Conservation (phyloP, 1,140 invertebrate genomes). For the Drosophila nikananu region DNA sequence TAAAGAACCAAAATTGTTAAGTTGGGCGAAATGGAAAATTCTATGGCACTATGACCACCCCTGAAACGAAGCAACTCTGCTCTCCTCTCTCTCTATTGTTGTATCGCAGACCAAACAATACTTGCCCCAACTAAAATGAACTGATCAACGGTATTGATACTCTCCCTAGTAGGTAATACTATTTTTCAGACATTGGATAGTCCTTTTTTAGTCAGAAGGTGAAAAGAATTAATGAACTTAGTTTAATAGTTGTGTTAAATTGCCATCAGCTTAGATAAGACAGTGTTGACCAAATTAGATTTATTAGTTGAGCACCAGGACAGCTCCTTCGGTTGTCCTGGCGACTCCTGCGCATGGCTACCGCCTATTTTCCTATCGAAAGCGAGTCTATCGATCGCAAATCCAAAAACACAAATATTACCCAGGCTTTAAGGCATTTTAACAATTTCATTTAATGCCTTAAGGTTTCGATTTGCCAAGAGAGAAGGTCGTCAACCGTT, state of each 20-base stretch:
- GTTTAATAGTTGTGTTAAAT: background rate
- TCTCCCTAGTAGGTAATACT: background rate
- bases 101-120: background rate
- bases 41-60: background rate
- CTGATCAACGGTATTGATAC: slow-evolving; percentile 4
- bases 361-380: background rate
- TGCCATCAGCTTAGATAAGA: background rate
- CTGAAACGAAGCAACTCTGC: background rate
- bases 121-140: background rate
- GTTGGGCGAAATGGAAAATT: background rate
- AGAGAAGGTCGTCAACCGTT: slow-evolving; percentile 72
- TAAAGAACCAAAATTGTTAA: background rate
- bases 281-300: too few species aligned
- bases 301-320: too few species aligned
- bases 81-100: background rate
- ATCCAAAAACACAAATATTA: background rate
- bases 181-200: background rate
- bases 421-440: background rate
- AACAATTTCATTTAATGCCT: slow-evolving; percentile 13
- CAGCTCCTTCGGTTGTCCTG: background rate
- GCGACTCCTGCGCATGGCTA: background rate
- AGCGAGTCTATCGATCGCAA: background rate
- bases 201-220: background rate
- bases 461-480: slow-evolving; percentile 4
- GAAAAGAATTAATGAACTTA: background rate